Percentiles rank a stretch among this genome's conserved stretches.
Evolutionary conservation across 2,797 vertebrate genomes (phyloP).

Genomic region (Amblyraja radiata): DNA sequence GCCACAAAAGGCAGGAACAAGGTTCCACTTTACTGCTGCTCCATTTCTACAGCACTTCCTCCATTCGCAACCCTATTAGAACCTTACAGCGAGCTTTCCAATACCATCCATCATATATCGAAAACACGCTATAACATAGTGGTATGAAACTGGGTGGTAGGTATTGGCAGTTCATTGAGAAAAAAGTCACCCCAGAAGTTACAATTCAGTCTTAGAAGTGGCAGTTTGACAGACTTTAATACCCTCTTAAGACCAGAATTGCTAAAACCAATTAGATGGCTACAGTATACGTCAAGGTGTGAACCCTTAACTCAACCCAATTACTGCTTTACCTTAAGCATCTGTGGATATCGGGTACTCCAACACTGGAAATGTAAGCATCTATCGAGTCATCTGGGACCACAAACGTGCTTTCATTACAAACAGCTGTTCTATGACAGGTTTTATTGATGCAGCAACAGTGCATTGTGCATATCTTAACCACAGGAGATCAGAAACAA

Average conservation of each 20-base stretch:
- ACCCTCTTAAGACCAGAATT: background rate
- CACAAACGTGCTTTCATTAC: background rate
- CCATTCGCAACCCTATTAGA: too few relatives aligned
- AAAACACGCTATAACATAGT: too few relatives aligned
- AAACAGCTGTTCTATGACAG: constrained; percentile 5
- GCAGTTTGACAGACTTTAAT: background rate
- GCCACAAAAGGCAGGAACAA: too few relatives aligned
- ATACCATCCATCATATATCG: too few relatives aligned
- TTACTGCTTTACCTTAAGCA: background rate
- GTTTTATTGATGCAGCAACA: background rate
- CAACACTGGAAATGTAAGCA: background rate
- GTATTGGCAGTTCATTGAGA: too few relatives aligned
- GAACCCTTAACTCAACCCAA: background rate
- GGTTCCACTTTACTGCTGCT: too few relatives aligned
- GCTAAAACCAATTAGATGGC: background rate
- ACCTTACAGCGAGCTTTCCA: too few relatives aligned
- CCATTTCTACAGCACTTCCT: too few relatives aligned
- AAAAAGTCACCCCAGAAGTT: too few relatives aligned
- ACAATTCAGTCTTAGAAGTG: background rate
- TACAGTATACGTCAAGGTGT: background rate
- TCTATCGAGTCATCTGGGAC: background rate
- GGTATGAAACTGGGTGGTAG: too few relatives aligned
- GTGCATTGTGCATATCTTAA: background rate
- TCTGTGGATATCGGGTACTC: background rate
- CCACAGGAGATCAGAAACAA: background rate